These are phyloP conservation scores for Gryllus longicercus DNA, from an alignment of 2,888 invertebrate genomes.

Conservation along the genomic window DNA sequence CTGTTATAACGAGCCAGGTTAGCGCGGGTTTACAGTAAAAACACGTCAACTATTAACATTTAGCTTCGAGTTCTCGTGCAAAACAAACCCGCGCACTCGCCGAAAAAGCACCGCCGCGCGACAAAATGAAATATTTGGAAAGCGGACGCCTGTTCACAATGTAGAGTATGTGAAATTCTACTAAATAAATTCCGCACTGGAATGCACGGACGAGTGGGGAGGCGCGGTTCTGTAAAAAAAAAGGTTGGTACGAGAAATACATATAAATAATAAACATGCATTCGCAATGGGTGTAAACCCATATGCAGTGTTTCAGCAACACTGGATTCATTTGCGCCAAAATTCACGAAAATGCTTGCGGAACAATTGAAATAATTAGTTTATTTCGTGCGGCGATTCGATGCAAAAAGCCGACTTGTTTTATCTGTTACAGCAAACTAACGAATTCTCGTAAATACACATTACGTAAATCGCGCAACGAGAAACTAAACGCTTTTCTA, in stretches of 20 bases:
- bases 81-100: background rate
- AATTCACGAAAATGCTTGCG: too few species aligned
- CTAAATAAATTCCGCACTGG: slow-evolving; percentile 7
- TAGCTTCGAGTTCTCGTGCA: slow-evolving; percentile 9
- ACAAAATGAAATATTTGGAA: slow-evolving; percentile 3
- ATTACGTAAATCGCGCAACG: too few species aligned
- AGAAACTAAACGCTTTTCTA: too few species aligned
- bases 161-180: slow-evolving; percentile 9
- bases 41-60: slow-evolving; percentile 17
- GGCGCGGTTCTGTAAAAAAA: background rate
- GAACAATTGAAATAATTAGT: too few species aligned
- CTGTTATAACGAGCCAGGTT: background rate
- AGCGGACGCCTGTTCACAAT: background rate
- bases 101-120: background rate
- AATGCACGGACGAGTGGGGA: background rate
- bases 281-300: background rate
- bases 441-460: too few species aligned
- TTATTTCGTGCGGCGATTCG: too few species aligned
- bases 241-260: background rate
- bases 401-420: too few species aligned
- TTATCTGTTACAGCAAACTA: too few species aligned
- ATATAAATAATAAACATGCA: slow-evolving; percentile 6
- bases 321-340: background rate
- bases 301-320: background rate
- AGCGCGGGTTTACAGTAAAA: slow-evolving; percentile 17